Percentiles rank a stretch among this genome's conserved stretches.
Conservation (phyloP, 2,113 vertebrate genomes). For the Alexandromys fortis region DNA sequence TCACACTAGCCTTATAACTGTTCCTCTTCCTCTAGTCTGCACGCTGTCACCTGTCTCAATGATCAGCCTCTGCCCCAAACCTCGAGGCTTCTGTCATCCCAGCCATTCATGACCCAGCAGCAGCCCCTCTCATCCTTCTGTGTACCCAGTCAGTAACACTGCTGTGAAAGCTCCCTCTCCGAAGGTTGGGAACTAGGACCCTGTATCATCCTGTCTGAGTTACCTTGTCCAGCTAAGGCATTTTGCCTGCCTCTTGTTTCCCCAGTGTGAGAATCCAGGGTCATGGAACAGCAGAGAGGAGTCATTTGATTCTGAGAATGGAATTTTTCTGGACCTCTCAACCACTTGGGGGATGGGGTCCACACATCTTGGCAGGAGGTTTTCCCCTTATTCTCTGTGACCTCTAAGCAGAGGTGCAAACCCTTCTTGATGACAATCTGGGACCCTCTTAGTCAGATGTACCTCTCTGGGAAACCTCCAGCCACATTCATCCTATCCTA, state of each 20-base stretch:
- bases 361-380: not conserved
- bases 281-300: not conserved
- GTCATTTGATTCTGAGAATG: not conserved
- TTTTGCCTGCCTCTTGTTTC: not conserved
- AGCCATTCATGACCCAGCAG: not conserved
- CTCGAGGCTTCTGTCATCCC: not conserved
- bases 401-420: not conserved
- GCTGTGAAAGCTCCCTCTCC: not conserved
- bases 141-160: not conserved
- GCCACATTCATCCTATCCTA: not conserved
- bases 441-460: not conserved
- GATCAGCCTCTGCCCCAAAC: not conserved
- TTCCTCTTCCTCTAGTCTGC: not conserved
- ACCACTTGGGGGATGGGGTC: not conserved
- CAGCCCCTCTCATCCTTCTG: not conserved
- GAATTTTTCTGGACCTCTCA: not conserved
- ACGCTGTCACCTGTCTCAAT: not conserved
- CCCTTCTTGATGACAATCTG: not conserved
- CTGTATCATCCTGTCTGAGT: not conserved
- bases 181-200: not conserved
- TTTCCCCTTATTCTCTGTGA: not conserved
- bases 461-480: not conserved
- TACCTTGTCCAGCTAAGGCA: not conserved
- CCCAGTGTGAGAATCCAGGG: not conserved
- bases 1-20: not conserved